These are phyloP conservation scores for Scolopax bukidnonensis DNA, from an alignment of 2,797 vertebrate species.

Conservation along the genomic window DNA sequence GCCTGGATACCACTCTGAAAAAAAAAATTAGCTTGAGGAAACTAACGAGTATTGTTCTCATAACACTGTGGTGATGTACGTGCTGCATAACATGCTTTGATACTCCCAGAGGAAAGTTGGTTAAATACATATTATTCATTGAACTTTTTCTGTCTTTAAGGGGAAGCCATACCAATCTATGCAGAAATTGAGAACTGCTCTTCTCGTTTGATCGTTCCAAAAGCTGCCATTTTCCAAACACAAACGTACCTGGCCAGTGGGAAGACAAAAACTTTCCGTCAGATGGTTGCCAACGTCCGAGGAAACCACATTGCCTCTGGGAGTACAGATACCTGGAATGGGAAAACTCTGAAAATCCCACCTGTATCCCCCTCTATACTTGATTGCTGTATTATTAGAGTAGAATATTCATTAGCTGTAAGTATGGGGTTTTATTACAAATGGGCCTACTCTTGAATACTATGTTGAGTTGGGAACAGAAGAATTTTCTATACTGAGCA, in stretches of 20 bases:
- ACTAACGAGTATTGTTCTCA: constrained; percentile 22
- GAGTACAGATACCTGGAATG: constrained; percentile 84
- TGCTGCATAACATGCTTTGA: constrained; percentile 36
- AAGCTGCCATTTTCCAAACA: constrained; percentile 87
- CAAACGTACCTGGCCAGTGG: constrained; percentile 83
- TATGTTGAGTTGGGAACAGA: not conserved
- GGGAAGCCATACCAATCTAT: constrained; percentile 85
- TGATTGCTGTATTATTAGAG: constrained; percentile 83
- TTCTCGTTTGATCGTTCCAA: constrained; percentile 85
- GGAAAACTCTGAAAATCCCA: constrained; percentile 84
- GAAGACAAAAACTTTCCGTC: constrained; percentile 80
- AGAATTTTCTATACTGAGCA: not conserved
- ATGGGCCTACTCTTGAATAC: not conserved
- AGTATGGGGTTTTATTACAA: constrained; percentile 39
- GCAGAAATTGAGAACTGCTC: constrained; percentile 87
- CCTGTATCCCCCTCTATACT: constrained; percentile 84
- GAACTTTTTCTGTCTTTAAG: constrained; percentile 67
- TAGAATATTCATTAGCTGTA: constrained; percentile 85
- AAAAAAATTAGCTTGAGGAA: constrained; percentile 10
- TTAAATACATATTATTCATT: constrained; percentile 20
- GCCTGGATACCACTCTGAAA: constrained; percentile 11
- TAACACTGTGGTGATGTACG: not conserved
- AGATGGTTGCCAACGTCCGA: constrained; percentile 83
- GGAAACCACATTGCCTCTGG: constrained; percentile 85
- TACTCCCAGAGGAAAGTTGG: constrained; percentile 38